These are phyloP conservation scores for Harpegnathos saltator DNA, from an alignment of 1,140 invertebrate genomes.

Conservation along the genomic window DNA sequence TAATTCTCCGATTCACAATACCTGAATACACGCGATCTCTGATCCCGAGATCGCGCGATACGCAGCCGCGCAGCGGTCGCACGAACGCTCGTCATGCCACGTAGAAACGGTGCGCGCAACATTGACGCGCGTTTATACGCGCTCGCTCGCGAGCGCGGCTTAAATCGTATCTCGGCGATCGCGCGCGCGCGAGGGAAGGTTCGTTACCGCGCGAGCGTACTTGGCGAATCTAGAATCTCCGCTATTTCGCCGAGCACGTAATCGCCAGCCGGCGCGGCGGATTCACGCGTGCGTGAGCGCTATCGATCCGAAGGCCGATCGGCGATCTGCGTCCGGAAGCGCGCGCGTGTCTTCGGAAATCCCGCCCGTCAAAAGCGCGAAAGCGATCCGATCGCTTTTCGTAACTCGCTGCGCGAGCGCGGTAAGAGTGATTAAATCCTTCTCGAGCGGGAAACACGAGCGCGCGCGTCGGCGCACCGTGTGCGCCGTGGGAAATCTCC, in stretches of 20 bases:
- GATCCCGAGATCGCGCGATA: slow-evolving; percentile 25
- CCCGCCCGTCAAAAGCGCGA: slow-evolving; percentile 63
- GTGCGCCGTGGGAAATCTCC: too few relatives aligned
- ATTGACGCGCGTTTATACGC: slow-evolving; percentile 29
- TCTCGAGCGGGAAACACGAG: too few relatives aligned
- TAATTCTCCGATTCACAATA: slow-evolving; percentile 29
- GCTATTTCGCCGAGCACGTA: slow-evolving; percentile 8
- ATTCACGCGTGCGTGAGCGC: neutral
- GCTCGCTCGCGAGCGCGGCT: neutral
- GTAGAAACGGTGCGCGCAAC: slow-evolving; percentile 6
- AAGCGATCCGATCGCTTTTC: slow-evolving; percentile 45
- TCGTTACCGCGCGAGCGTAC: slow-evolving; percentile 35
- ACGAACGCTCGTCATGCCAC: slow-evolving; percentile 28
- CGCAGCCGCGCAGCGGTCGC: slow-evolving; percentile 3
- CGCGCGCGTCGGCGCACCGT: too few relatives aligned
- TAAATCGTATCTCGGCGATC: slow-evolving; percentile 34
- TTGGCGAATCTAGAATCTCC: slow-evolving; percentile 20
- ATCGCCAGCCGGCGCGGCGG: neutral
- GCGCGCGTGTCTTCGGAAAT: too few relatives aligned
- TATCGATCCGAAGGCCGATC: slow-evolving; percentile 58
- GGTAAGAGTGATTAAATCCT: too few relatives aligned
- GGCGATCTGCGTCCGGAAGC: slow-evolving; percentile 18
- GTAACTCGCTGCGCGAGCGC: too few relatives aligned
- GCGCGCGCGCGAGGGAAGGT: neutral
- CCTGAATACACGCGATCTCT: slow-evolving; percentile 20